Evolutionary conservation across 2,113 vertebrate species (phyloP).

Genomic region (Alethe castanea): DNA sequence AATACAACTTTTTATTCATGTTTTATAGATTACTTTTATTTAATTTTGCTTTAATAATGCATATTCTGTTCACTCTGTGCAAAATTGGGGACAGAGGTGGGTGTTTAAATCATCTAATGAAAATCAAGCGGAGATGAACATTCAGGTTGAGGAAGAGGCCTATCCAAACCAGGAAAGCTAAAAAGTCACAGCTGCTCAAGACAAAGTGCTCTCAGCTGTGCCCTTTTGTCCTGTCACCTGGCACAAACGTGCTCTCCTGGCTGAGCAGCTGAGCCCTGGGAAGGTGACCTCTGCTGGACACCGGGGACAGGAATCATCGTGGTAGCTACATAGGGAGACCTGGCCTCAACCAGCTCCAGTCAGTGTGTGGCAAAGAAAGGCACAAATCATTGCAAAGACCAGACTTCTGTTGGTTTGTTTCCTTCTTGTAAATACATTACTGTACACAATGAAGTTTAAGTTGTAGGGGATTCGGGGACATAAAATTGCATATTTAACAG

Average conservation of each 20-base stretch:
- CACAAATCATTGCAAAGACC: constrained; percentile 82
- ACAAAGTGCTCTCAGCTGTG: constrained; percentile 51
- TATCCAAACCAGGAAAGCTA: constrained; percentile 65
- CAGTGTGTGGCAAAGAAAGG: constrained; percentile 80
- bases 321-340: constrained; percentile 66
- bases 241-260: constrained; percentile 14
- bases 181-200: constrained; percentile 66
- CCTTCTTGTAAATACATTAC: constrained; percentile 71
- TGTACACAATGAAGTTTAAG: constrained; percentile 66
- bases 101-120: constrained; percentile 68
- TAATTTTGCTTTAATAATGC: constrained; percentile 80
- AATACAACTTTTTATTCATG: constrained; percentile 72
- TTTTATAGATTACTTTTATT: constrained; percentile 80
- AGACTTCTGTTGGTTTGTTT: constrained; percentile 69
- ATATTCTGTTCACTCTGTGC: constrained; percentile 80
- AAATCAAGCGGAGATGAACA: constrained; percentile 77
- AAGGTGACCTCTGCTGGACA: constrained; percentile 60
- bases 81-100: constrained; percentile 72
- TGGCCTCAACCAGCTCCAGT: constrained; percentile 72
- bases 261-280: constrained; percentile 42
- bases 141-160: constrained; percentile 67
- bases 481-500: constrained; percentile 79
- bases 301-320: constrained; percentile 26
- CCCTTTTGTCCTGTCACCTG: constrained; percentile 35
- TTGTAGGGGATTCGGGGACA: constrained; percentile 47